These are phyloP conservation scores for Sphenopsis melanotis DNA, from an alignment of 2,797 vertebrate species.

Conservation along the genomic window DNA sequence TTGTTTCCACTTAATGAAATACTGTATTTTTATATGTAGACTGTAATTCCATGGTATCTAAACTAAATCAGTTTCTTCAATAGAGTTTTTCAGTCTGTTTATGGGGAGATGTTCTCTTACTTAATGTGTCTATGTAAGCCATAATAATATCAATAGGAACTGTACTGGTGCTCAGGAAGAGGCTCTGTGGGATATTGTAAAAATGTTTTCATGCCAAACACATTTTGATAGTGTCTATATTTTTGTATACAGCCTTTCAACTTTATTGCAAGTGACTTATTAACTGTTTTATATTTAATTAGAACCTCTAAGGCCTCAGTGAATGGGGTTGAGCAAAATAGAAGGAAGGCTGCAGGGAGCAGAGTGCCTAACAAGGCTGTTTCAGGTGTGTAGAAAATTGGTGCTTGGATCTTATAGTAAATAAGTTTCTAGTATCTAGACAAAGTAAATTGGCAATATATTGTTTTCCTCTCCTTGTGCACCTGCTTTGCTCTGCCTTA, in stretches of 20 bases:
- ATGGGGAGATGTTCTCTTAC: background rate
- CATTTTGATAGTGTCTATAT: constrained; percentile 36
- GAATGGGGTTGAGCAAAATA: constrained; percentile 80
- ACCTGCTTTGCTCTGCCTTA: constrained; percentile 47
- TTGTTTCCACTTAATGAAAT: constrained; percentile 31
- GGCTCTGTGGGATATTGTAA: background rate
- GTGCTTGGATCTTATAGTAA: constrained; percentile 38
- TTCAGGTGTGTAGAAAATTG: constrained; percentile 78
- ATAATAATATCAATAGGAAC: background rate
- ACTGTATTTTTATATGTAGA: background rate
- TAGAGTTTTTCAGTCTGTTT: background rate
- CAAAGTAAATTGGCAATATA: background rate
- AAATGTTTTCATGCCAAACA: constrained; percentile 15
- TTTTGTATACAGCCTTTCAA: constrained; percentile 51
- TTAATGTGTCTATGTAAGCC: background rate
- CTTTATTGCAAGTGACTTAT: constrained; percentile 69
- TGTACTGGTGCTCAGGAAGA: background rate
- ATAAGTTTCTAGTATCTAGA: constrained; percentile 26
- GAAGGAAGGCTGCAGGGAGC: constrained; percentile 78
- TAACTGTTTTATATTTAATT: constrained; percentile 78
- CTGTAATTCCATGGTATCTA: background rate
- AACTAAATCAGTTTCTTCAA: background rate
- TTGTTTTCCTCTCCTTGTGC: constrained; percentile 55
- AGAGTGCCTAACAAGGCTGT: constrained; percentile 76
- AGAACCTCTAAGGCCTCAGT: constrained; percentile 77